Base-by-base conservation (phyloP, 2,113 vertebrate genomes). In the Lathamus discolor region DNA sequence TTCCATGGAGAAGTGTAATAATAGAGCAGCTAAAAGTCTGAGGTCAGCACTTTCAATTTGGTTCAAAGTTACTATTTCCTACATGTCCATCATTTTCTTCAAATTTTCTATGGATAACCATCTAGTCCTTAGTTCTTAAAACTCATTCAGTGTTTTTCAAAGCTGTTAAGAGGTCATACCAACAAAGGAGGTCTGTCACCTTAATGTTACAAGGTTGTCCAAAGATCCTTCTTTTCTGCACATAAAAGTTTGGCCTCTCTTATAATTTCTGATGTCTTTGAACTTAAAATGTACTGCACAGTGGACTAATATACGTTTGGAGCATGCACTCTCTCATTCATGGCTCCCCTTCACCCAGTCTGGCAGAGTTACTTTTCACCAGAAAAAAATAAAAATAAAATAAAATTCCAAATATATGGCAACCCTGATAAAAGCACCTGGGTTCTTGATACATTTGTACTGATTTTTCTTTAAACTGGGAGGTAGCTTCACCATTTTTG, bases 221-320 rank as follows among this genome's bases (percentile, higher is more conserved):
- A 94, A 96, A 92, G 93, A 95, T 77, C 81, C 20, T 93, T 93
- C 90, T 72, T 79, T 91, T 79, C 75, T 92, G n/a, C 54, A 67
- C 33, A 20, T 73, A 83, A 88, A 92, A 29, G 18, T 46, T 69
- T 90, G 93, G 55, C 70, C n/a, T 96, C 33, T 94, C 79, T 76
- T 95, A 72, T 13, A 0, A 69, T 95, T 94, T 95, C 66, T 91
- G 59, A 92, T 86, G 70, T 83, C 76, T 90, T 92, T 86, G 78
- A 81, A 83, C 59, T 69, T 80, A 61, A 88, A 91, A 95, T 83
- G 35, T 54, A 51, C 59, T 63, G 51, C 31, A 51, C 46, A 77
- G 49, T 74, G 54, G 28, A 69, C 63, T 83, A 82, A 89, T 24
- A 89, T 44, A 69, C 48, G 24, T 95, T 61, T 52, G 48, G 75